Conservation (phyloP, 2,113 vertebrate species). For the Clupea harengus region DNA sequence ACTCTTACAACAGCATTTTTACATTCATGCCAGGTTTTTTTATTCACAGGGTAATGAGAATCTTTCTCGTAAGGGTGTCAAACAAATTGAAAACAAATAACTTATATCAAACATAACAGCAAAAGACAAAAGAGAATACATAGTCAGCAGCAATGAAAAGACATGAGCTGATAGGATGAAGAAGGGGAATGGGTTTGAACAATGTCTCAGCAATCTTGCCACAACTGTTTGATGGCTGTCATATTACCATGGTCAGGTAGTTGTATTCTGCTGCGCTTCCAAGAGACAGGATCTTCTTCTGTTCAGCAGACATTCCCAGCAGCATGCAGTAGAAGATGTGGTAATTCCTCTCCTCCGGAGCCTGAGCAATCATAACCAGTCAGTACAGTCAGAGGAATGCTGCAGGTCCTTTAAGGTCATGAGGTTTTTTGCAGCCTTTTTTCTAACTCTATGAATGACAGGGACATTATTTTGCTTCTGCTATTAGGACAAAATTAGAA, state of each 20-base stretch:
- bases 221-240: background rate
- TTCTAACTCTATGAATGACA: background rate
- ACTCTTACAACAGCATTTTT: background rate
- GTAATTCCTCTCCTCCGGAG: conserved; percentile 90
- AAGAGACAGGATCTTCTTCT: conserved; percentile 87
- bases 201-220: background rate
- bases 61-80: background rate
- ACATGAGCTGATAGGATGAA: background rate
- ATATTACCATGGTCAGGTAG: conserved; percentile 82
- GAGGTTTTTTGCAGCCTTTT: background rate
- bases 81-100: background rate
- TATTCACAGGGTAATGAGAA: background rate
- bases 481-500: no score
- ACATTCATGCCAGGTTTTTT: background rate
- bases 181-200: background rate
- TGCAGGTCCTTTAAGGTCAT: background rate
- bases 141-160: background rate
- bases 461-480: background rate
- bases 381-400: background rate
- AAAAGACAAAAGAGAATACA: background rate
- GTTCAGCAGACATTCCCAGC: conserved; percentile 84
- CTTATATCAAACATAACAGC: background rate
- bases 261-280: conserved; percentile 82
- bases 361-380: conserved; percentile 64
- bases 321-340: conserved; percentile 97